Conservation (phyloP, 1,140 invertebrate species). For the Megalopta genalis region DNA sequence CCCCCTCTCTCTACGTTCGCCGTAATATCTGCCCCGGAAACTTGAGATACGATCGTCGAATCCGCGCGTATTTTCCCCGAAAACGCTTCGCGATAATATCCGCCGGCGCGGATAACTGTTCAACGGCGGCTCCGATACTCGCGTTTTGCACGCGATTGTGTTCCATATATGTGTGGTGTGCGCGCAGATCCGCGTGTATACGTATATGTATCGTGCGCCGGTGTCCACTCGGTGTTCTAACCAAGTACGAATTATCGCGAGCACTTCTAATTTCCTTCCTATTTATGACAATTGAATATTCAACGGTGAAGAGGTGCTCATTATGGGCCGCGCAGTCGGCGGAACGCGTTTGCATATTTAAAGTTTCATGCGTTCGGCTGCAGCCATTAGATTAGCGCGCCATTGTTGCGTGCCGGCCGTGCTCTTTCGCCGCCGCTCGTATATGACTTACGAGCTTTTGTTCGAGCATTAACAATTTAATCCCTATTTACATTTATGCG, state of each 20-base stretch:
- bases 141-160: too few relatives aligned
- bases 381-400: not conserved
- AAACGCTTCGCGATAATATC: not conserved
- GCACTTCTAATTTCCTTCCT: too few relatives aligned
- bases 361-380: not conserved
- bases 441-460: not conserved
- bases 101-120: not conserved
- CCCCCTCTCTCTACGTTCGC: too few relatives aligned
- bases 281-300: not conserved
- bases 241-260: not conserved
- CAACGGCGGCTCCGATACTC: too few relatives aligned
- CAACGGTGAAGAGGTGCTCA: not conserved
- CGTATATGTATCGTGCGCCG: too few relatives aligned
- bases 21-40: constrained; percentile 3
- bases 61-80: too few relatives aligned
- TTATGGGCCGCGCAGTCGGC: not conserved
- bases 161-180: too few relatives aligned
- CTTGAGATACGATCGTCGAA: not conserved
- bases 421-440: not conserved
- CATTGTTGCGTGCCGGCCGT: not conserved
- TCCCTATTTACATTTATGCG: not conserved
- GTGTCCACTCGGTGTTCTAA: not conserved
- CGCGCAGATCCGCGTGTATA: too few relatives aligned
- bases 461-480: not conserved
- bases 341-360: not conserved